Base-by-base conservation (phyloP, 2,888 invertebrate species). In the Agapostemon virescens region DNA sequence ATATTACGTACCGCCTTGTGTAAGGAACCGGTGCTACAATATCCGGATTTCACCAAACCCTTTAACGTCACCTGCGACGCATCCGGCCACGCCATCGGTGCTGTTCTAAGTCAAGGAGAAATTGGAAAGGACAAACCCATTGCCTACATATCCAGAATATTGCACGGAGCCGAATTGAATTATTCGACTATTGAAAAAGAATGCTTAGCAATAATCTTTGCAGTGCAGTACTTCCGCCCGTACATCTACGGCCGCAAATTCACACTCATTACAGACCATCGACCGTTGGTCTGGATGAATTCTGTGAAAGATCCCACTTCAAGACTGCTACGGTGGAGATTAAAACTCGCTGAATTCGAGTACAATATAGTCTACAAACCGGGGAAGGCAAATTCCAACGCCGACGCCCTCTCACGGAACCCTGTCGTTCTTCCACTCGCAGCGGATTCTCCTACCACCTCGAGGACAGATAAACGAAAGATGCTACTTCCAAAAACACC, bases 61-160 rank as follows among this genome's bases (percentile, higher is more conserved):
- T 71, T 77, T 15, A n/a, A n/a, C 6, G 17, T 75, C 0, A 75
- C 75, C 0, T 70, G 64, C 17, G 69, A 75, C 4, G 67, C 71
- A 0, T 66, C 66, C 0, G 71, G 23, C 0, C 33, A 55, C 7
- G 76, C 71, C 0, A 42, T 77, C 0, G 76, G 42, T 7, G 76
- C 36, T 0, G n/a, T 77, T 0, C 36, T 77, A 0, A 77, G 71
- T 15, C 77, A 77, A 26, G 77, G 69, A 6, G n/a, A 42, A 45
- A 49, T 68, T 1, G 77, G 72, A 0, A 17, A 67, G 7, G 67
- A 77, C 15, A 3, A 11, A n/a, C 77, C 71, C 1, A 67, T 71
- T 1, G 55, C 77, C 0, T 71, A 77, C n/a, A 15, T 42, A 0
- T 77, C 67, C 1, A 7, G 71, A 1, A 0, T 45, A 0, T 36